Evolutionary conservation across 2,113 vertebrate genomes (phyloP).

Genomic region (Chaetura pelagica): DNA sequence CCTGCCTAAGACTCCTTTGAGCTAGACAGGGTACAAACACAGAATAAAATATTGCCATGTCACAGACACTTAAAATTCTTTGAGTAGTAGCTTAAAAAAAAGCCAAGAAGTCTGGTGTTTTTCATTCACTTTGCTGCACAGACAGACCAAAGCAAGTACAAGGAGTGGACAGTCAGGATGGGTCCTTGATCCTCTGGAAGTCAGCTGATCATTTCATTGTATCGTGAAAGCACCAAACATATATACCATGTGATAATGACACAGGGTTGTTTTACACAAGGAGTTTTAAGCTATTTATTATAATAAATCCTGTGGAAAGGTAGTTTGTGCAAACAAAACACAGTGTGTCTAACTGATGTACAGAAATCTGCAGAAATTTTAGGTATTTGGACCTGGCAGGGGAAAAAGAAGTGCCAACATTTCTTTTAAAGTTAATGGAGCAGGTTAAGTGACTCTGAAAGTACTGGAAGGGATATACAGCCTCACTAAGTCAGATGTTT

Average conservation of each 20-base stretch:
- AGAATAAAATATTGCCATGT: constrained; percentile 18
- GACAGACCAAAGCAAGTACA: background rate
- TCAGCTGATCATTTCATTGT: background rate
- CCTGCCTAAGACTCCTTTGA: background rate
- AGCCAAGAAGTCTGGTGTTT: background rate
- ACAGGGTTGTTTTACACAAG: background rate
- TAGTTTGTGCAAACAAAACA: background rate
- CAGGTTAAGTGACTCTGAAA: background rate
- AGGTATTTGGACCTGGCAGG: background rate
- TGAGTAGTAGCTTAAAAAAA: background rate
- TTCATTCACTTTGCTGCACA: background rate
- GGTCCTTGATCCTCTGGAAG: background rate
- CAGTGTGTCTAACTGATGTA: background rate
- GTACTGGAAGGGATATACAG: background rate
- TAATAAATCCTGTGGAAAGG: background rate
- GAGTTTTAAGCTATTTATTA: background rate
- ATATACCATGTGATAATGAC: background rate
- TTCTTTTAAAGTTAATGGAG: background rate
- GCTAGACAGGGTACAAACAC: background rate
- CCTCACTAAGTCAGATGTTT: background rate
- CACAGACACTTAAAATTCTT: constrained; percentile 8
- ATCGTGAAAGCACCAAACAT: background rate
- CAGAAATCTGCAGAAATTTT: background rate
- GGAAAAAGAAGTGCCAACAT: background rate
- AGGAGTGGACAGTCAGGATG: background rate